Evolutionary conservation across 2,113 vertebrate genomes (phyloP), one percentile per base, ranked within the genome.

Genomic region (Columbina picui): DNA sequence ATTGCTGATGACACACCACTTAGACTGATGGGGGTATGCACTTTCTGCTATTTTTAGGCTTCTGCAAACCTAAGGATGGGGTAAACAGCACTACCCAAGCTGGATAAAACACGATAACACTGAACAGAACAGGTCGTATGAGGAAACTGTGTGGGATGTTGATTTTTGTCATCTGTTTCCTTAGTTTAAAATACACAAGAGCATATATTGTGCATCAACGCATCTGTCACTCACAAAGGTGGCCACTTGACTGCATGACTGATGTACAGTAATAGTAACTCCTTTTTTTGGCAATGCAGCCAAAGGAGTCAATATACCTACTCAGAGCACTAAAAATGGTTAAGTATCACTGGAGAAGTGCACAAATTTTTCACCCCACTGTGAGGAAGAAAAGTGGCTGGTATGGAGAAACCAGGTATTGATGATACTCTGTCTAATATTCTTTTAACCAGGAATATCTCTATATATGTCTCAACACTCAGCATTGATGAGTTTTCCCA

Each of bases 21-120:
- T 41, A 68, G 53, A 76, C 55, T 76, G 90, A 91, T 52, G 17
- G 59, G 71, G 55, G 7, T 34, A 69, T 43, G 90, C 39, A 59
- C 80, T 68, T 79, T 21, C 61, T 53, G 43, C 76, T 95, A 76
- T 91, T 94, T 89, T 96, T 84, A 93, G 63, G 73, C 30, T 83
- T 30, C 59, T 50, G 29, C 18, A 93, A 83, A 73, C 39, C 30
- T 26, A 38, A 52, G 47, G 57, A 80, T 6, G 17, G 68, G 57
- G 59, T 61, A 89, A 94, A 94, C 80, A 90, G 73, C 68, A 47
- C 32, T 69, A 70, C 16, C 30, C 1, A 0, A 45, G 27, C 59
- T 84, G 80, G 63, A 86, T 50, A 69, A 77, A 92, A 77, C 64
- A 91, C 73, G 23, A 39, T 56, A 91, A 68, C n/a, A 9, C 53